Evolutionary conservation across 2,888 invertebrate species (phyloP).

Genomic region (Beris chalybata): DNA sequence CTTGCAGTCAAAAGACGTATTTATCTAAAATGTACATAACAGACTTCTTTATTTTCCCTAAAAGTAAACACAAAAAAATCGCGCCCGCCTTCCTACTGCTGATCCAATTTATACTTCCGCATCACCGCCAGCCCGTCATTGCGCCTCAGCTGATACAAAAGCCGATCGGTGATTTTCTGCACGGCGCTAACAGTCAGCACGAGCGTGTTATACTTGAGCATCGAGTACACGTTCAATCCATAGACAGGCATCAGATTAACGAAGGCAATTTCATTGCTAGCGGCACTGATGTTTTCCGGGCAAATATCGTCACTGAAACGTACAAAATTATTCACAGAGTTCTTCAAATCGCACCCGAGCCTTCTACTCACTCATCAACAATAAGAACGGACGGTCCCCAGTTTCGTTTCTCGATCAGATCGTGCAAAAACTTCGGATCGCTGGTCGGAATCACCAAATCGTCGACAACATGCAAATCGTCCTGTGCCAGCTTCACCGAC

Average conservation of each 20-base stretch:
- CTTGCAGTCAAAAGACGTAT: too few species aligned
- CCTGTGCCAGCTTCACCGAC: conserved; percentile 91
- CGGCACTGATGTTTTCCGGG: conserved; percentile 84
- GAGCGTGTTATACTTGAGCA: conserved; percentile 94
- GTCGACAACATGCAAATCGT: conserved; percentile 90
- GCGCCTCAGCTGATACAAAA: conserved; percentile 70
- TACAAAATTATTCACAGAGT: conserved; percentile 4
- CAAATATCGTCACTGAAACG: conserved; percentile 77
- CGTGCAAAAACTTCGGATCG: conserved; percentile 74
- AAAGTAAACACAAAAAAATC: neutral
- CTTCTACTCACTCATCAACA: conserved; percentile 76
- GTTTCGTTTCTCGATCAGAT: conserved; percentile 78
- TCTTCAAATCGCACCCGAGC: neutral
- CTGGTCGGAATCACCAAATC: conserved; percentile 83
- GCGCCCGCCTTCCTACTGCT: conserved; percentile 54
- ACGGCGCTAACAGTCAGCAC: conserved; percentile 84
- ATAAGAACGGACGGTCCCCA: conserved; percentile 98
- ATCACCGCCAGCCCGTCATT: conserved; percentile 57
- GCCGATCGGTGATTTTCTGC: conserved; percentile 78
- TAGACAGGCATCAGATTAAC: conserved; percentile 95
- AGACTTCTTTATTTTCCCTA: neutral
- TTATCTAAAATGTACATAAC: too few species aligned
- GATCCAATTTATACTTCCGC: conserved; percentile 64
- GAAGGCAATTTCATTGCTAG: conserved; percentile 75
- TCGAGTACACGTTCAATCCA: conserved; percentile 93